Conservation (phyloP, 35 echinoderm and acorn worm species). For the Chiridota heheva region DNA sequence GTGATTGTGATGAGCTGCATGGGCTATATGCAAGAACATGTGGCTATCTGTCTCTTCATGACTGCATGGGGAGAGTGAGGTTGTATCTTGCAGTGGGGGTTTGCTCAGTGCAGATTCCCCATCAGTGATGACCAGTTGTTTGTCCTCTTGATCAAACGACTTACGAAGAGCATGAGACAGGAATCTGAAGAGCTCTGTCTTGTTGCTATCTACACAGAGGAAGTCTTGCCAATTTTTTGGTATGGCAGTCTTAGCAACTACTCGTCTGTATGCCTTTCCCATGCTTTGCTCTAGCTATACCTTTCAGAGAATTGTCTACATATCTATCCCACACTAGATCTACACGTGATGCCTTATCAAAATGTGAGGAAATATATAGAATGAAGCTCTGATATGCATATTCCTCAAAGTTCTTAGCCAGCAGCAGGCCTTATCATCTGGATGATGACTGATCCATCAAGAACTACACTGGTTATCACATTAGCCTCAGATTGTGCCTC, state of each 20-base stretch:
- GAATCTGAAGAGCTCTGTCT: constrained; percentile 41
- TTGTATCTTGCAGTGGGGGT: not conserved
- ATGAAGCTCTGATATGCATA: not conserved
- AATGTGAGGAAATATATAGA: not conserved
- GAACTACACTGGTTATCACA: constrained; percentile 17
- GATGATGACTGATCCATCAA: constrained; percentile 48
- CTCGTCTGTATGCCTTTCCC: constrained; percentile 46
- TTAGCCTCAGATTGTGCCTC: constrained; percentile 19
- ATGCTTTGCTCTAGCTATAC: constrained; percentile 40
- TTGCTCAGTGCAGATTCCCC: constrained; percentile 10
- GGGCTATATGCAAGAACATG: constrained; percentile 34
- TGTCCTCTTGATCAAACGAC: not conserved
- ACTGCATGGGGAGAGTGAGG: constrained; percentile 27
- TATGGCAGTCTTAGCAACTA: not conserved
- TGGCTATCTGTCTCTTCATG: constrained; percentile 61
- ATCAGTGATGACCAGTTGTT: constrained; percentile 20
- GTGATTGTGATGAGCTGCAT: constrained; percentile 4
- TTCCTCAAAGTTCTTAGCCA: not conserved
- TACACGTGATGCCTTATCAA: not conserved
- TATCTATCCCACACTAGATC: not conserved
- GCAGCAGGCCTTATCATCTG: constrained; percentile 28
- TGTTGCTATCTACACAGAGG: constrained; percentile 45
- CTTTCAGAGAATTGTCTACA: constrained; percentile 1
- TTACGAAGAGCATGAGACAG: not conserved
- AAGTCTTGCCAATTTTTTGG: constrained; percentile 57